Conservation (phyloP, 1,140 invertebrate genomes). For the Tetranychus urticae region DNA sequence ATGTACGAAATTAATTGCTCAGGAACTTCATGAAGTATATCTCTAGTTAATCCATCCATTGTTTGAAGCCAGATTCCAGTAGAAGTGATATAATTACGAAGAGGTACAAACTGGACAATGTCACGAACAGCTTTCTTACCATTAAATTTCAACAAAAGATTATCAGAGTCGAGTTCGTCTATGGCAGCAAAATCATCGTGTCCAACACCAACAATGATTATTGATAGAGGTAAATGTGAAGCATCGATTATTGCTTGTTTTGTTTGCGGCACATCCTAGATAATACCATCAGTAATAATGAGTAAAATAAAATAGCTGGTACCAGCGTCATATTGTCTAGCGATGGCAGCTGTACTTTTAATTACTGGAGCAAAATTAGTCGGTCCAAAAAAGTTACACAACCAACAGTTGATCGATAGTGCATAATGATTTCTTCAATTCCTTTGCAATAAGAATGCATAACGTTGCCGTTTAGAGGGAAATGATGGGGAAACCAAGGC, state of each 20-base stretch:
- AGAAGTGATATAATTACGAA: slow-evolving; percentile 3
- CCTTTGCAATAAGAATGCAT: slow-evolving; percentile 18
- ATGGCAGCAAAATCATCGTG: slow-evolving; percentile 28
- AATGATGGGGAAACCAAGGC: slow-evolving; percentile 10
- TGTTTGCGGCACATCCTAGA: slow-evolving; percentile 37
- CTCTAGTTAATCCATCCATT: slow-evolving; percentile 26
- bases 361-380: slow-evolving; percentile 35
- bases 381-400: slow-evolving; percentile 34
- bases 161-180: slow-evolving; percentile 12
- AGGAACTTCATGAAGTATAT: slow-evolving; percentile 35
- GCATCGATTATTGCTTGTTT: slow-evolving; percentile 30
- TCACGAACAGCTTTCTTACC: slow-evolving; percentile 9
- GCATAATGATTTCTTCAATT: slow-evolving; percentile 20
- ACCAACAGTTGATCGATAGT: slow-evolving; percentile 22
- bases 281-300: slow-evolving; percentile 39
- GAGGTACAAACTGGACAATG: slow-evolving; percentile 12
- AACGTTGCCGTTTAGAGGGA: slow-evolving; percentile 12
- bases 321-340: slow-evolving; percentile 1
- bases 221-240: slow-evolving; percentile 30
- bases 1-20: slow-evolving; percentile 26
- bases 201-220: slow-evolving; percentile 29
- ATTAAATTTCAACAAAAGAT: slow-evolving; percentile 5
- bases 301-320: slow-evolving; percentile 32
- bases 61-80: slow-evolving; percentile 5
- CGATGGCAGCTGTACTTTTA: slow-evolving; percentile 25